These are phyloP conservation scores for Caenorhabditis sp. DNA, from an alignment of 2,888 invertebrate species.

Conservation along the genomic window DNA sequence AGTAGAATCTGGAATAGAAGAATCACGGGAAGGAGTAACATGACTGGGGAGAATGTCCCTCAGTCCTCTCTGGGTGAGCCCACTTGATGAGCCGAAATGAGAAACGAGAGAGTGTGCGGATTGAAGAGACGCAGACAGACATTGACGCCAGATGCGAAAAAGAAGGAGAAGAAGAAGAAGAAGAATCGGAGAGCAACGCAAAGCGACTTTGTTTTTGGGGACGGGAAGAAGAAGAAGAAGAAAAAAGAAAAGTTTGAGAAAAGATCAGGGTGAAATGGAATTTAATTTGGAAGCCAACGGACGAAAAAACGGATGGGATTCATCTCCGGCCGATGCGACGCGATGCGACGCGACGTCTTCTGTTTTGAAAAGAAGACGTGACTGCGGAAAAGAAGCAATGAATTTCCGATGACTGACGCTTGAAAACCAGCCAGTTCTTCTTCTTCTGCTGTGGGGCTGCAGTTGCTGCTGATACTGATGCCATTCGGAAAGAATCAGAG, in stretches of 20 bases:
- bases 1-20: conserved; percentile 14
- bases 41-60: background rate
- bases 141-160: conserved; percentile 6
- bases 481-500: conserved; percentile 3
- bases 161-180: too few species aligned
- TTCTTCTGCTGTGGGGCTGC: too few species aligned
- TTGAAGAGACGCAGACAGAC: conserved; percentile 16
- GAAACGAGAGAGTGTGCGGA: conserved; percentile 6
- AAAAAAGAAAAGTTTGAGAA: too few species aligned
- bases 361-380: conserved; percentile 6
- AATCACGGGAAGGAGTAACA: conserved; percentile 23
- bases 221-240: background rate
- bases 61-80: too few species aligned
- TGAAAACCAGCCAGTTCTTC: conserved; percentile 7
- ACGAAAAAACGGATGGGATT: conserved; percentile 18
- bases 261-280: background rate
- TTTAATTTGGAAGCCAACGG: conserved; percentile 18
- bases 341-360: background rate
- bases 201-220: conserved; percentile 11
- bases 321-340: too few species aligned
- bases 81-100: background rate
- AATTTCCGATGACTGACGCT: conserved; percentile 8
- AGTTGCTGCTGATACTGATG: background rate
- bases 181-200: conserved; percentile 3
- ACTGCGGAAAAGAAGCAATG: background rate